Conservation (phyloP, 2,888 invertebrate species). For the Apodemia hepburni region DNA sequence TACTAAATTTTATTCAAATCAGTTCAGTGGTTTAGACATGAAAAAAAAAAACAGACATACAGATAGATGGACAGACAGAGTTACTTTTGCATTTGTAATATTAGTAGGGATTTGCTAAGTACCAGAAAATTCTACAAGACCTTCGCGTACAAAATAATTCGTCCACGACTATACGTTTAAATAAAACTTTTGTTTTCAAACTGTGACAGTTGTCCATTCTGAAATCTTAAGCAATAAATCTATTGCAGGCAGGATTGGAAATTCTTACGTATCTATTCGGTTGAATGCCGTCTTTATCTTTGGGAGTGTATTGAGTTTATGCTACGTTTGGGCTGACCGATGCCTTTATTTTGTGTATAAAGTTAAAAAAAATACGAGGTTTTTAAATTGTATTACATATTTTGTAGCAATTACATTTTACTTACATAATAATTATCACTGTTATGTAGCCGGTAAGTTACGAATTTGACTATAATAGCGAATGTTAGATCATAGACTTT, state of each 20-base stretch:
- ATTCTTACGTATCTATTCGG: constrained; percentile 57
- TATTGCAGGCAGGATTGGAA: constrained; percentile 46
- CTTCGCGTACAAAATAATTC: not conserved
- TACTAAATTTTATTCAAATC: too few relatives aligned
- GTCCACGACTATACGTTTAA: constrained; percentile 19
- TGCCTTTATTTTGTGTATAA: constrained; percentile 1
- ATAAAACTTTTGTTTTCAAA: constrained; percentile 31
- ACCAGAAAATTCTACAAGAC: not conserved
- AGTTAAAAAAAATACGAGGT: not conserved
- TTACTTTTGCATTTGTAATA: too few relatives aligned
- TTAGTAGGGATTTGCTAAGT: too few relatives aligned
- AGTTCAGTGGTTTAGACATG: too few relatives aligned
- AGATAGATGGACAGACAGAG: too few relatives aligned
- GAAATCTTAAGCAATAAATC: constrained; percentile 64
- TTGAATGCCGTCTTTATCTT: constrained; percentile 42
- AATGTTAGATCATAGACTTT: too few relatives aligned
- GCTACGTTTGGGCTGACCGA: constrained; percentile 17
- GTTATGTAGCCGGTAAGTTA: too few relatives aligned
- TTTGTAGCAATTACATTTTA: too few relatives aligned
- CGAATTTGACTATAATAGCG: too few relatives aligned
- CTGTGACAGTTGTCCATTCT: constrained; percentile 41
- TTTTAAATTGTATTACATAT: too few relatives aligned
- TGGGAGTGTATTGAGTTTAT: constrained; percentile 25
- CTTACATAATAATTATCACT: too few relatives aligned
- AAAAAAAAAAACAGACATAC: too few relatives aligned